Conservation (phyloP, 2,797 vertebrate genomes). For the Anolis apletophallus region DNA sequence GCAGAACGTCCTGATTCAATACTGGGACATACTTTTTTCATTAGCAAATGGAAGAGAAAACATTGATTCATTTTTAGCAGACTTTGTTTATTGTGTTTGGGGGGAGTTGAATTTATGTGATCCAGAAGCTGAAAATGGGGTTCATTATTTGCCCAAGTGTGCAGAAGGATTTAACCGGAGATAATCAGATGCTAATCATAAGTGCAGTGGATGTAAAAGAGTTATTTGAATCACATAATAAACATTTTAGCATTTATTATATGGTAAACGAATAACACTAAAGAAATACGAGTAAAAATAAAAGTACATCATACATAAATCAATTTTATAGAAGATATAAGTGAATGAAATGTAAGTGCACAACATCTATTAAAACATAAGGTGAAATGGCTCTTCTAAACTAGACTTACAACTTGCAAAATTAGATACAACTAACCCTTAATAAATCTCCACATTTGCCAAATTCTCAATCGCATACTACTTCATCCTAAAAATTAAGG, state of each 20-base stretch:
- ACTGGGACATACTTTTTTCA: constrained; percentile 12
- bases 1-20: constrained; percentile 30
- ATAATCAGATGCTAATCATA: not conserved
- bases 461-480: not conserved
- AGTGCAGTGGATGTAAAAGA: not conserved
- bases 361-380: not conserved
- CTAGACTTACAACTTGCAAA: not conserved
- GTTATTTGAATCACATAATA: not conserved
- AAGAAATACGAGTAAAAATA: not conserved
- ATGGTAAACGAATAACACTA: not conserved
- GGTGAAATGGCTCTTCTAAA: not conserved
- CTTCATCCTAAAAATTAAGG: not conserved
- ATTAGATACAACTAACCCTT: not conserved
- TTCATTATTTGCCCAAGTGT: not conserved
- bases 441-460: not conserved
- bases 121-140: not conserved
- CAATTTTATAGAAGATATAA: not conserved
- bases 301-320: not conserved
- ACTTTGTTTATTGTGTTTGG: constrained; percentile 34
- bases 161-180: not conserved
- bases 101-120: not conserved
- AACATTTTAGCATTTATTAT: not conserved
- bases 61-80: constrained; percentile 48
- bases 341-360: not conserved
- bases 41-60: constrained; percentile 8